Conservation (phyloP, 1,140 invertebrate genomes). For the Sminthurinus signatus region DNA sequence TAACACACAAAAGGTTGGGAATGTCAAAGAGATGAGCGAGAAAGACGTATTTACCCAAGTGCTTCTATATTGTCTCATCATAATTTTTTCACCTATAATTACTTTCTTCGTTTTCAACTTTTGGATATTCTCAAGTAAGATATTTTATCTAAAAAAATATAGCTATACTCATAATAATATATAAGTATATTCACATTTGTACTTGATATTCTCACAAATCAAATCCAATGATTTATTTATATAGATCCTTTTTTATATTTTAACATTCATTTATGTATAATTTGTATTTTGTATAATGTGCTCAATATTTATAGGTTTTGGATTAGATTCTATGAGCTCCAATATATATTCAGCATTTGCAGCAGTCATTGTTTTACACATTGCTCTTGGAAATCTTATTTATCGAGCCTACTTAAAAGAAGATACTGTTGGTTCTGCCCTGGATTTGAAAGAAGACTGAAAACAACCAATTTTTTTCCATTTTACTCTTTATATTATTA, state of each 20-base stretch:
- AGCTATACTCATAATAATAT: too few relatives aligned
- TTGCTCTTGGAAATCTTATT: constrained; percentile 67
- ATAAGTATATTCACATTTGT: too few relatives aligned
- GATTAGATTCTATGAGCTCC: constrained; percentile 55
- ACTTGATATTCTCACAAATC: too few relatives aligned
- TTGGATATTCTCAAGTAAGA: constrained; percentile 43
- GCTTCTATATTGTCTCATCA: constrained; percentile 46
- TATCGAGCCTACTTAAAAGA: constrained; percentile 58
- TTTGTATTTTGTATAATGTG: background rate
- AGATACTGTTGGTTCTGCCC: constrained; percentile 34
- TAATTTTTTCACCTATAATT: constrained; percentile 47
- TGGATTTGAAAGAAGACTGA: constrained; percentile 41
- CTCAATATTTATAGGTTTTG: constrained; percentile 47
- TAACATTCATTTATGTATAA: background rate
- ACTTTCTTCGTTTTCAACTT: constrained; percentile 48
- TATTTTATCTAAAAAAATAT: too few relatives aligned
- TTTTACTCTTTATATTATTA: too few relatives aligned
- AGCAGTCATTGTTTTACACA: constrained; percentile 62
- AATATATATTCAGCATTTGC: constrained; percentile 68
- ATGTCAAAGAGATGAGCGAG: constrained; percentile 43
- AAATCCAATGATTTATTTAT: background rate
- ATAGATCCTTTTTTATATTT: background rate
- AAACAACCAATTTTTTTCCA: too few relatives aligned
- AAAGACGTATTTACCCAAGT: constrained; percentile 47
- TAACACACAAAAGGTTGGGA: too few relatives aligned